Evolutionary conservation across 2,113 vertebrate species (phyloP).

Genomic region (Acanthisitta chloris): DNA sequence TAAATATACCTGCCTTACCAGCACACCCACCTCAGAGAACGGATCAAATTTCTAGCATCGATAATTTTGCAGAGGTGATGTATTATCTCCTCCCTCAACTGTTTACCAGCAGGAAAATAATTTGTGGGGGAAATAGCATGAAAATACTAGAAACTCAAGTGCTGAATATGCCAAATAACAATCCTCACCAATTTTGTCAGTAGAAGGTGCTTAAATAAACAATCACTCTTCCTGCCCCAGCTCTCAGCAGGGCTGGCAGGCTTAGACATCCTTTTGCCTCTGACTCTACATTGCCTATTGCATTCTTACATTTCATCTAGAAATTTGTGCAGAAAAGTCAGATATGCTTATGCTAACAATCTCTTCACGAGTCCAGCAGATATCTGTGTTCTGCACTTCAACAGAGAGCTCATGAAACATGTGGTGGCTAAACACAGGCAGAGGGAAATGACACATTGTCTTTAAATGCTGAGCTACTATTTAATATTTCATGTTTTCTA

Average conservation of each 20-base stretch:
- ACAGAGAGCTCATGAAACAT: neutral
- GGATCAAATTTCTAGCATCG: neutral
- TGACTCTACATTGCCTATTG: neutral
- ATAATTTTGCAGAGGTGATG: neutral
- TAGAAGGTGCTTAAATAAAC: neutral
- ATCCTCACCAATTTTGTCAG: neutral
- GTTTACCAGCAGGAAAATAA: neutral
- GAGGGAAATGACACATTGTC: neutral
- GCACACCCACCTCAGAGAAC: neutral
- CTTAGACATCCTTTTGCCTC: neutral
- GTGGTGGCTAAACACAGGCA: neutral
- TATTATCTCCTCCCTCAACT: neutral
- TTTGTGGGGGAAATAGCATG: neutral
- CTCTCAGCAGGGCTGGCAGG: neutral
- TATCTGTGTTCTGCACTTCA: neutral
- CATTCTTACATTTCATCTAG: neutral
- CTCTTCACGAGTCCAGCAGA: neutral
- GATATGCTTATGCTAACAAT: neutral
- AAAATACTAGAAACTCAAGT: neutral
- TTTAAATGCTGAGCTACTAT: neutral
- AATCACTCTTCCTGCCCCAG: neutral
- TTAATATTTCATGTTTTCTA: neutral
- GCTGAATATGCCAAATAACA: neutral
- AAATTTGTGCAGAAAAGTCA: neutral
- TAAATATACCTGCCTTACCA: neutral